Evolutionary conservation across 1,140 invertebrate genomes (phyloP).

Genomic region (Drosophila rufa): DNA sequence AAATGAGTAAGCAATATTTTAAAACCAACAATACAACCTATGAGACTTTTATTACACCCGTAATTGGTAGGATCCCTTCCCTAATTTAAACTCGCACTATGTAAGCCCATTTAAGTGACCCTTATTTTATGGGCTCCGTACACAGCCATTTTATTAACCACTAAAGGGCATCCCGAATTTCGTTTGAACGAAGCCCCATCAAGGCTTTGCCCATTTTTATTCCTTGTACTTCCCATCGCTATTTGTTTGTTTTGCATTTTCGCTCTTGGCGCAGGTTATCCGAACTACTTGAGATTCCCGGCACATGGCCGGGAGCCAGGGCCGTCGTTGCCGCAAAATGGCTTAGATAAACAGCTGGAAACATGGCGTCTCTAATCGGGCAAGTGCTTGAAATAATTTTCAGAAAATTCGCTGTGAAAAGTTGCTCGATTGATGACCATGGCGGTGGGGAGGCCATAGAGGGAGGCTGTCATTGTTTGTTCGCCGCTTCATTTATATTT

Average conservation of each 20-base stretch:
- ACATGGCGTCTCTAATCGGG: slow-evolving; percentile 73
- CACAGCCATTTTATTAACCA: neutral
- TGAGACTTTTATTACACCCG: slow-evolving; percentile 1
- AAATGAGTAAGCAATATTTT: slow-evolving; percentile 15
- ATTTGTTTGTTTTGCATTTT: slow-evolving; percentile 74
- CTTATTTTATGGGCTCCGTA: slow-evolving; percentile 3
- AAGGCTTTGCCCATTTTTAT: slow-evolving; percentile 5
- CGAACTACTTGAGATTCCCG: slow-evolving; percentile 69
- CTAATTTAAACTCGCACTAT: slow-evolving; percentile 2
- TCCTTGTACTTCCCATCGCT: slow-evolving; percentile 12
- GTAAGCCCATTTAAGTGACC: slow-evolving; percentile 4
- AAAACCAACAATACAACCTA: slow-evolving; percentile 8
- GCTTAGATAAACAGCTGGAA: slow-evolving; percentile 58
- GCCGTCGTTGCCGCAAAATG: slow-evolving; percentile 56
- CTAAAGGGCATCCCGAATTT: slow-evolving; percentile 27
- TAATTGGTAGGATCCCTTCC: slow-evolving; percentile 2
- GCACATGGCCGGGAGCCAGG: slow-evolving; percentile 55
- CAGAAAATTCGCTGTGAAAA: slow-evolving; percentile 60
- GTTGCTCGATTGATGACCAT: slow-evolving; percentile 65
- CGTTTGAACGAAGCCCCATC: neutral
- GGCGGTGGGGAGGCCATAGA: slow-evolving; percentile 3
- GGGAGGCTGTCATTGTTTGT: slow-evolving; percentile 72
- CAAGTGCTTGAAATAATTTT: slow-evolving; percentile 78
- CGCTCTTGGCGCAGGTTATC: slow-evolving; percentile 34
- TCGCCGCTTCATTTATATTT: slow-evolving; percentile 76